A percentile compares a stretch with the other conserved stretches of the same genome.
Conservation (phyloP, 2,888 invertebrate species). For the Molanna angustata region DNA sequence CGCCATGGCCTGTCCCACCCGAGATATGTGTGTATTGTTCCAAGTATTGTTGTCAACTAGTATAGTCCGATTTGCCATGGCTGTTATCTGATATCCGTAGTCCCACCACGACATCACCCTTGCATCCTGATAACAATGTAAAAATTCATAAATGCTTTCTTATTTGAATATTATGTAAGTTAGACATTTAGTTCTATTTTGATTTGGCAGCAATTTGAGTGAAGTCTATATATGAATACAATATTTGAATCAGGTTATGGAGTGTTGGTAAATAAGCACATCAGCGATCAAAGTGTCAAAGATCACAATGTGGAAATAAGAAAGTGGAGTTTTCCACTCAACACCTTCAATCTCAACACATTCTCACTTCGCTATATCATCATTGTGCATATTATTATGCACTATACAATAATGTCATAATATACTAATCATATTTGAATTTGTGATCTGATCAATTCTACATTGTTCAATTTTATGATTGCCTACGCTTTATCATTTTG, state of each 20-base stretch:
- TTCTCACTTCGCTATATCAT: slow-evolving; percentile 23
- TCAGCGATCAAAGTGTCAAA: slow-evolving; percentile 35
- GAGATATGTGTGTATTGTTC: slow-evolving; percentile 98
- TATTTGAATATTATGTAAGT: no score
- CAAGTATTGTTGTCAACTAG: slow-evolving; percentile 99
- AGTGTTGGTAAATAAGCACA: no score
- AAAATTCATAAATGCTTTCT: no score
- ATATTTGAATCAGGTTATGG: no score
- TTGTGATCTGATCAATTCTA: no score
- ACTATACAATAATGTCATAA: no score
- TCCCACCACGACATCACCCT: slow-evolving; percentile 99
- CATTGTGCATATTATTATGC: slow-evolving; percentile 26
- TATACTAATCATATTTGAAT: no score
- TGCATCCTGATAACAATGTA: slow-evolving; percentile 65
- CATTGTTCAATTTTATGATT: no score
- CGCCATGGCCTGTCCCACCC: slow-evolving; percentile 98
- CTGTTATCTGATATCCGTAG: slow-evolving; percentile 98
- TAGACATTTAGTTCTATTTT: no score
- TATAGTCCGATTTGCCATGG: slow-evolving; percentile 98
- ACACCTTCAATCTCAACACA: slow-evolving; percentile 21
- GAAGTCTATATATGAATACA: neutral
- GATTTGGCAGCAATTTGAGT: no score
- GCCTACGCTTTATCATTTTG: no score
- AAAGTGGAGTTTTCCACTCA: slow-evolving; percentile 14
- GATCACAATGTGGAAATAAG: slow-evolving; percentile 20